Base-by-base conservation (phyloP, 2,113 vertebrate species). In the Hiodon tergisus region DNA sequence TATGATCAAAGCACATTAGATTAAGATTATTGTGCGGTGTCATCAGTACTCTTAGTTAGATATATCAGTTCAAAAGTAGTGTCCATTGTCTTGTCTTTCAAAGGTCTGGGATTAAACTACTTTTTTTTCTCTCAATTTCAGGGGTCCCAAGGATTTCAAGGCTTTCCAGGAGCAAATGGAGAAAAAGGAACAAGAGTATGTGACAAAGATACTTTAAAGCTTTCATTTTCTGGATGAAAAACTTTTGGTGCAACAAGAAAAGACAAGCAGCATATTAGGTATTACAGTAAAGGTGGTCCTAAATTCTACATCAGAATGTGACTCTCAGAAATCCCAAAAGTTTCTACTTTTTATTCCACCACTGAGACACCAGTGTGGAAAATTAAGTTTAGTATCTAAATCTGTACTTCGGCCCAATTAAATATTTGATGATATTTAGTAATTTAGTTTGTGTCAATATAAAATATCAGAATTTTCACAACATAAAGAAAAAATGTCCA, bases 61-160 rank as follows among this genome's bases (percentile, higher is more conserved):
- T 78, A 57, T 46, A 62, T 72, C 63, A 76, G 74, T 79, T 65
- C 67, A 79, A 16, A 82, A 81, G 80, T 67, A 74, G 67, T 81
- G 80, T 70, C 57, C 48, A 76, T 67, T 67, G 63, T 72, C 79
- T 70, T 59, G 55, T 69, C 73, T 81, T 78, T 78, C 78, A 82
- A 79, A 71, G 73, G 61, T 67, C 5, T 5, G 55, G 67, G 58
- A 72, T 80, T 77, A 80, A 75, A 70, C 65, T 6, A 63, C 71
- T 78, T 65, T 79, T 51, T 80, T 74, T 74, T 80, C 46, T 2
- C 54, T 52, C 70, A 13, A 58, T 81, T 89, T 8, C 84, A 96
- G 97, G 97, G 97, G 78, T 99, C 97, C 1, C 91, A 96, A 17
- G 97, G 97, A 80, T 98, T 98, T 88, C 93, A 96, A 84, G 97